Percentiles rank a stretch among this genome's conserved stretches.
Conservation (phyloP, 2,113 vertebrate species). For the Tricholaema leucomelas region DNA sequence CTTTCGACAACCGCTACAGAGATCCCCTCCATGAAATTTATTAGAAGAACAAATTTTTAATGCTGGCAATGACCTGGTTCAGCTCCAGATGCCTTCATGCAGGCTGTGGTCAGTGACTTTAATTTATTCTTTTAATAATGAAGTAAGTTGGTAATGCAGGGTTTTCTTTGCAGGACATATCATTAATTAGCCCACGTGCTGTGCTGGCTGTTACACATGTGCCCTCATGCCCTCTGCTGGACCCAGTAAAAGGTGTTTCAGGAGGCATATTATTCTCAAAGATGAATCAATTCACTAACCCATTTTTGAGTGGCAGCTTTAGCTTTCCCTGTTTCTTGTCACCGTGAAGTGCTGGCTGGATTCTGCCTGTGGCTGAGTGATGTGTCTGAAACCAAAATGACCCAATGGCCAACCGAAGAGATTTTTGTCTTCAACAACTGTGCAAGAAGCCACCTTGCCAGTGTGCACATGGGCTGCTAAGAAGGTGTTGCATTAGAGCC, state of each 20-base stretch:
- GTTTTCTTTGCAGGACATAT: neutral
- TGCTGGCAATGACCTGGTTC: neutral
- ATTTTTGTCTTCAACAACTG: neutral
- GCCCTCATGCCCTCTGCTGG: neutral
- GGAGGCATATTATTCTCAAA: neutral
- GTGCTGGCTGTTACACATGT: fast-evolving
- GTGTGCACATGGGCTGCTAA: fast-evolving
- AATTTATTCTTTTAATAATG: neutral
- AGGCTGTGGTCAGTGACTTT: neutral
- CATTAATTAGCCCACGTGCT: neutral
- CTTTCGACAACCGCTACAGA: neutral
- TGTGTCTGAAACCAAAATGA: neutral
- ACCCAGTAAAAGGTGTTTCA: neutral
- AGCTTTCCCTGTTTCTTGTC: neutral
- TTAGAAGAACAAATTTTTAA: neutral
- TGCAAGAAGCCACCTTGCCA: neutral
- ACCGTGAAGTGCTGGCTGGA: neutral
- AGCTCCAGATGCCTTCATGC: neutral
- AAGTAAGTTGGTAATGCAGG: neutral
- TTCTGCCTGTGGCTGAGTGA: neutral
- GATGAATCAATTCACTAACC: neutral
- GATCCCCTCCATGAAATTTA: neutral
- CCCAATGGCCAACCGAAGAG: neutral
- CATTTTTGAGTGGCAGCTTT: neutral
- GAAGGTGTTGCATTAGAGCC: neutral